phyloP scores from a whole-genome alignment of 2,888 invertebrate species.

The Folsomia manolachei region DNA sequence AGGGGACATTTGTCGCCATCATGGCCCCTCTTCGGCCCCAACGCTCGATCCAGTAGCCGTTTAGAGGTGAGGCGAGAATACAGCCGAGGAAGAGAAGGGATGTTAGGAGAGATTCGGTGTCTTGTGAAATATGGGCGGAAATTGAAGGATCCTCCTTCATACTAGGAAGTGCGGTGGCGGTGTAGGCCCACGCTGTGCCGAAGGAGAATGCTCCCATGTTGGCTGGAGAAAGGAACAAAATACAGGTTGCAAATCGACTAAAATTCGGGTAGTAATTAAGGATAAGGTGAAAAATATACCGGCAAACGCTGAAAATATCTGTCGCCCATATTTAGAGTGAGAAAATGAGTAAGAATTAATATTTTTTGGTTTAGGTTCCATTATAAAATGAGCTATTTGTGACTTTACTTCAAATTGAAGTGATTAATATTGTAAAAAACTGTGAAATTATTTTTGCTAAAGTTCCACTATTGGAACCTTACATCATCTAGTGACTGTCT shows the following conservation, averaged over 20 bases:
- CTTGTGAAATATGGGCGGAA: neutral
- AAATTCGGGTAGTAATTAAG: too few species aligned
- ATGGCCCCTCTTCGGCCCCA: neutral
- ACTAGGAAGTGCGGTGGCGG: neutral
- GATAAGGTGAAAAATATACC: neutral
- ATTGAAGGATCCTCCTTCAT: neutral
- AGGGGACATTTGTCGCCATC: neutral
- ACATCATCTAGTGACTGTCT: too few species aligned
- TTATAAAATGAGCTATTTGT: too few species aligned
- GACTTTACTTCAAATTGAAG: too few species aligned
- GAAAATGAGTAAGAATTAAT: too few species aligned
- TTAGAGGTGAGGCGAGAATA: neutral
- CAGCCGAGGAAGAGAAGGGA: neutral
- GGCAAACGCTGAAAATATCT: neutral
- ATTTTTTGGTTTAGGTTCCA: too few species aligned
- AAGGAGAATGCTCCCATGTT: constrained; percentile 1
- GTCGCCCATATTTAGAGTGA: neutral
- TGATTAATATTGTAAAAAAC: too few species aligned
- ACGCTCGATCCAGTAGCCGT: neutral
- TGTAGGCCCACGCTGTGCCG: neutral
- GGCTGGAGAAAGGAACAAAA: neutral
- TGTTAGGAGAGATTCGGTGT: neutral
- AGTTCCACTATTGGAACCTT: too few species aligned
- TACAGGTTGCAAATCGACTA: neutral
- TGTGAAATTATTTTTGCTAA: too few species aligned